phyloP scores from a whole-genome alignment of 37 sponge, comb jelly and placozoan species.

The Eunapius fragilis region DNA sequence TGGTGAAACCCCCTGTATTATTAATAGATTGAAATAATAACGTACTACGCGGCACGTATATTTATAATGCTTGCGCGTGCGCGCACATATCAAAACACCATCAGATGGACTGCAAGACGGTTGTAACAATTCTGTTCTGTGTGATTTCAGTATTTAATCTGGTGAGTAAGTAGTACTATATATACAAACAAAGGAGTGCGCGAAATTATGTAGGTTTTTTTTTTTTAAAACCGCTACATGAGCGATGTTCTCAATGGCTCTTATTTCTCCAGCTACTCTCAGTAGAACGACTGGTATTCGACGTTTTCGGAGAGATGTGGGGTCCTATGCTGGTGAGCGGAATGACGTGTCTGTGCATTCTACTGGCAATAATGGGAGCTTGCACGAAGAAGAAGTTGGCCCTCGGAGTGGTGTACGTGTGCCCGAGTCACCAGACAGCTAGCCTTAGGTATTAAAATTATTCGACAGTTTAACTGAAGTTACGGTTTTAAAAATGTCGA shows the following conservation, averaged over 20 bases:
- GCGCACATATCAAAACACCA: neutral
- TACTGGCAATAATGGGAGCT: constrained; percentile 46
- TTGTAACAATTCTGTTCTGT: constrained; percentile 8
- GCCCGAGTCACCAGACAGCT: too few relatives aligned
- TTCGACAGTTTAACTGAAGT: too few relatives aligned
- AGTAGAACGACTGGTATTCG: constrained; percentile 65
- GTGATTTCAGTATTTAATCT: constrained; percentile 15
- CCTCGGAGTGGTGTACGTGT: constrained; percentile 54
- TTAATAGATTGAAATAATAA: too few relatives aligned
- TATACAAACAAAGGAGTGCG: too few relatives aligned
- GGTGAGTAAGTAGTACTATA: constrained; percentile 9
- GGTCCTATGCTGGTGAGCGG: constrained; percentile 47
- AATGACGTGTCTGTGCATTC: constrained; percentile 15
- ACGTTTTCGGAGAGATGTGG: constrained; percentile 77
- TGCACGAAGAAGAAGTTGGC: constrained; percentile 28
- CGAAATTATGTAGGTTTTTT: neutral
- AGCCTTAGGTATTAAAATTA: too few relatives aligned
- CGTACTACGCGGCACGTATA: too few relatives aligned
- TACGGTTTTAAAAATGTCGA: too few relatives aligned
- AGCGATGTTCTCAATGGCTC: neutral
- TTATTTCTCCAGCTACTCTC: constrained; percentile 29
- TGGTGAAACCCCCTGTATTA: neutral
- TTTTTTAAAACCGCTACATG: neutral
- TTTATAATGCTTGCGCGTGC: neutral
- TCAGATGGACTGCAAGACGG: constrained; percentile 12